Conservation (phyloP, 2,888 invertebrate species). For the Drosophila mimica region DNA sequence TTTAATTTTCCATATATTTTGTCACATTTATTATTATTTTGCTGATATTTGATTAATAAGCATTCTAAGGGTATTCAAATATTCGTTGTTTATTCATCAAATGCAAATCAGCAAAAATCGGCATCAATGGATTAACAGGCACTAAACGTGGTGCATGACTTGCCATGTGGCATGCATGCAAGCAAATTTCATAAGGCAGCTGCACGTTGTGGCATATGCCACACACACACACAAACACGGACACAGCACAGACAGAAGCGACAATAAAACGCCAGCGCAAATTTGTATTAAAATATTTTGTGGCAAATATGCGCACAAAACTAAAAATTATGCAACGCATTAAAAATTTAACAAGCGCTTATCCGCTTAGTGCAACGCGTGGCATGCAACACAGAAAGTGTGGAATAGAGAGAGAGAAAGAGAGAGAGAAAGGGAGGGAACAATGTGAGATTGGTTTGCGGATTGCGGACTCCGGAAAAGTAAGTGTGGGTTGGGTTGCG, state of each 20-base stretch:
- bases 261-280: constrained; percentile 36
- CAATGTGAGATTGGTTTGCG: constrained; percentile 24
- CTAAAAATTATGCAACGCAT: constrained; percentile 78
- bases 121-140: neutral
- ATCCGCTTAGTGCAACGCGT: constrained; percentile 77
- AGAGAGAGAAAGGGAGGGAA: neutral
- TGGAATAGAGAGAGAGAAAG: neutral
- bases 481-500: neutral
- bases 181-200: constrained; percentile 53
- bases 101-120: neutral
- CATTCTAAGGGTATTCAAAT: neutral
- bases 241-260: constrained; percentile 5
- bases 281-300: constrained; percentile 71
- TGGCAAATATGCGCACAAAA: constrained; percentile 67
- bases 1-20: neutral
- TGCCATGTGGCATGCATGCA: constrained; percentile 28
- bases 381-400: constrained; percentile 28
- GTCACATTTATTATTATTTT: neutral
- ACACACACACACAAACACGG: constrained; percentile 12
- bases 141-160: neutral
- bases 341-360: constrained; percentile 80
- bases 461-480: neutral
- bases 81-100: neutral
- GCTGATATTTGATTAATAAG: neutral
- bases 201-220: constrained; percentile 39